Evolutionary conservation across 2,888 invertebrate genomes (phyloP).

Genomic region (Calliphora vomitoria): DNA sequence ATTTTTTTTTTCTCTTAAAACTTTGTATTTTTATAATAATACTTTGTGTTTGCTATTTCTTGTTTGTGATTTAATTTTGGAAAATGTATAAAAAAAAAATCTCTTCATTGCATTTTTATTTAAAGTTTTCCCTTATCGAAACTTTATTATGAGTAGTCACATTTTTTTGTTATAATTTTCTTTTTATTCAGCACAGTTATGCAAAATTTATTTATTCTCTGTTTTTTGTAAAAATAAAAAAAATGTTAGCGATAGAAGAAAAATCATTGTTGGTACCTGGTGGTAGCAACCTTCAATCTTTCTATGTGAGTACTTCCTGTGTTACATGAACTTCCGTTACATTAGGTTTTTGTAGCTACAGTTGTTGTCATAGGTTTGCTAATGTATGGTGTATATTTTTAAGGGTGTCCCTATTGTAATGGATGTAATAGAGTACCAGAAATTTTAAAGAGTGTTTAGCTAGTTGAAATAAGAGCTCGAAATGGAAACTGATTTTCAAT

Average conservation of each 20-base stretch:
- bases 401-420: background rate
- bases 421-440: background rate
- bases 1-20: slow-evolving; percentile 12
- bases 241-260: slow-evolving; percentile 30
- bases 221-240: background rate
- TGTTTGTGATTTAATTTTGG: slow-evolving; percentile 40
- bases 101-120: slow-evolving; percentile 36
- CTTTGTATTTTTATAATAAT: background rate
- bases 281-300: slow-evolving; percentile 62
- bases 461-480: background rate
- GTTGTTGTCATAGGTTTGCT: background rate
- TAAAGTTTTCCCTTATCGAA: slow-evolving; percentile 60
- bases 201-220: slow-evolving; percentile 50
- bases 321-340: slow-evolving; percentile 60
- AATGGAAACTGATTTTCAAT: too few species aligned
- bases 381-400: background rate
- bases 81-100: slow-evolving; percentile 16
- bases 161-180: slow-evolving; percentile 25
- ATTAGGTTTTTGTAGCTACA: slow-evolving; percentile 37
- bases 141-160: slow-evolving; percentile 51
- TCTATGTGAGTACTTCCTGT: slow-evolving; percentile 57
- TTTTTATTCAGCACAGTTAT: slow-evolving; percentile 46
- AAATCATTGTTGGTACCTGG: slow-evolving; percentile 24
- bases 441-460: too few species aligned
- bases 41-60: background rate